These are phyloP conservation scores for Semibalanus balanoides DNA, from an alignment of 1,140 invertebrate genomes.

Conservation along the genomic window DNA sequence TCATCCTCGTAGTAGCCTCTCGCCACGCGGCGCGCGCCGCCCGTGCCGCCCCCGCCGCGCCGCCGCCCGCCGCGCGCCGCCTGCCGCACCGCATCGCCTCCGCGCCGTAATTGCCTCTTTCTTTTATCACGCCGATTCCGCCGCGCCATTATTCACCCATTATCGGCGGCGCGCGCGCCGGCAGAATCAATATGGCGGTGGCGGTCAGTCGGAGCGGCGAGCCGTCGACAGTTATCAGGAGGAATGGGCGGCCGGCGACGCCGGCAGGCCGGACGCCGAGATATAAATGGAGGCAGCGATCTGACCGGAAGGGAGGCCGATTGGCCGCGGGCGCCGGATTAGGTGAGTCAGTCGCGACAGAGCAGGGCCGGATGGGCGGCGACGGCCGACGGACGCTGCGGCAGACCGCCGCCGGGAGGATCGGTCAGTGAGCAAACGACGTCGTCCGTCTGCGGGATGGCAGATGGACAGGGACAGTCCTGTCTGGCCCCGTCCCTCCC, in stretches of 20 bases:
- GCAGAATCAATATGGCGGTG: conserved; percentile 6
- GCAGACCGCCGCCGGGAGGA: too few species aligned
- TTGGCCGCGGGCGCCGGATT: background rate
- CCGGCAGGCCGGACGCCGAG: too few species aligned
- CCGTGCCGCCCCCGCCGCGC: too few species aligned
- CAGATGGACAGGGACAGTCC: too few species aligned
- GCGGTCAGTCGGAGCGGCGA: background rate
- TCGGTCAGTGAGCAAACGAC: too few species aligned
- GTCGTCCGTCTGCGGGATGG: too few species aligned
- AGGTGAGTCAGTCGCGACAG: background rate
- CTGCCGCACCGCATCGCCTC: background rate
- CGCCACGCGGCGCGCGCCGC: too few species aligned
- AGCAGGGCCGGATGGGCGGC: background rate
- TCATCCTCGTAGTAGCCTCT: too few species aligned
- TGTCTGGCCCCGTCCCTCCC: too few species aligned
- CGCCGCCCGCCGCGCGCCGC: too few species aligned
- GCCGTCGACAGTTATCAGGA: background rate
- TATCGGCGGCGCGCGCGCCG: background rate
- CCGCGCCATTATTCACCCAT: background rate
- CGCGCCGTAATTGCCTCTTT: background rate
- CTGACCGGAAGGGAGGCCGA: background rate
- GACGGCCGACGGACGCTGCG: too few species aligned
- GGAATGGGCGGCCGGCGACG: background rate
- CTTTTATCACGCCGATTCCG: background rate
- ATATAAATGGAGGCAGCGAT: background rate